These are phyloP conservation scores for Eilema caniola DNA, from an alignment of 2,888 invertebrate species.

Conservation along the genomic window DNA sequence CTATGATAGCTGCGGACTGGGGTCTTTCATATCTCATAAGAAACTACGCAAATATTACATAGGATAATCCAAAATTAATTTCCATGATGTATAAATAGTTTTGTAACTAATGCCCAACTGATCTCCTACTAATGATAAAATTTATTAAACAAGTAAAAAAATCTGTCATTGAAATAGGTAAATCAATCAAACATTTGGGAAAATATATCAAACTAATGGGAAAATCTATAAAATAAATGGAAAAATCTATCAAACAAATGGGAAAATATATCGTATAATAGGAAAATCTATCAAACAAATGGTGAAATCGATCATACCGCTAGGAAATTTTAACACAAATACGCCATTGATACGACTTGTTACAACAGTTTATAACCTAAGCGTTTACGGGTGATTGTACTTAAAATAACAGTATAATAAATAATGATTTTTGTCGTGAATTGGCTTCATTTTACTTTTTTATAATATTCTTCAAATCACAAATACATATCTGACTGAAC, in stretches of 20 bases:
- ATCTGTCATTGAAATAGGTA: neutral
- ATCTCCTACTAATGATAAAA: too few species aligned
- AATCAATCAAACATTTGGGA: neutral
- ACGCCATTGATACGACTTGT: slow-evolving; percentile 10
- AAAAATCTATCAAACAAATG: neutral
- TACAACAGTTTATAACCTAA: slow-evolving; percentile 38
- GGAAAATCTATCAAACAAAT: neutral
- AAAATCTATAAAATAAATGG: neutral
- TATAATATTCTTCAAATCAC: too few species aligned
- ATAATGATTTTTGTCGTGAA: slow-evolving; percentile 66
- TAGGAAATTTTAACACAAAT: neutral
- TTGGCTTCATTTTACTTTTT: slow-evolving; percentile 36
- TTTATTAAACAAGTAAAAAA: neutral
- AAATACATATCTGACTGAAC: too few species aligned
- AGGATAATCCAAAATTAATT: too few species aligned
- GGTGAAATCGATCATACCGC: neutral
- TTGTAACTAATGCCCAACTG: too few species aligned
- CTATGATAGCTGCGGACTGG: too few species aligned
- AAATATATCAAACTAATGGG: neutral
- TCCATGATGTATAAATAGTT: too few species aligned
- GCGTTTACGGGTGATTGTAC: slow-evolving; percentile 64
- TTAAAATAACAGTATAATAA: slow-evolving; percentile 58
- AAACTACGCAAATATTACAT: too few species aligned
- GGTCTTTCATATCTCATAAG: too few species aligned
- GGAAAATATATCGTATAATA: neutral